A percentile compares a stretch with the other conserved stretches of the same genome.
Conservation (phyloP, 1,140 invertebrate genomes). For the Trichoplusia ni region DNA sequence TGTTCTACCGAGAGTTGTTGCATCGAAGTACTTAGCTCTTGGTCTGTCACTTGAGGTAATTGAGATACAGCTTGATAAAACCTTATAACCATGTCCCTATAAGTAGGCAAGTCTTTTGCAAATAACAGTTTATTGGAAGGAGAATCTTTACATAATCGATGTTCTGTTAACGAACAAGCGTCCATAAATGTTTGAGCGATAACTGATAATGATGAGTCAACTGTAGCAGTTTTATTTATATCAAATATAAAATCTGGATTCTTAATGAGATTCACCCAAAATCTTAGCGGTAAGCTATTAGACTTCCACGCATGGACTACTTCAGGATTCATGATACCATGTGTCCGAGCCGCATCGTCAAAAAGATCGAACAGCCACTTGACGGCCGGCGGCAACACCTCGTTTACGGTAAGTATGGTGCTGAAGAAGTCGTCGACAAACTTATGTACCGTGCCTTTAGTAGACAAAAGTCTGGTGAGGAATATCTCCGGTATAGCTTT, state of each 20-base stretch:
- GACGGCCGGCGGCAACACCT: slow-evolving; percentile 93
- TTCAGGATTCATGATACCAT: slow-evolving; percentile 91
- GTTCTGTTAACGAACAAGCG: slow-evolving; percentile 94
- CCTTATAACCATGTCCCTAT: slow-evolving; percentile 92
- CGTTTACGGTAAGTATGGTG: slow-evolving; percentile 94
- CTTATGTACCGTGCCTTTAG: slow-evolving; percentile 97
- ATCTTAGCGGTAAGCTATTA: slow-evolving; percentile 95
- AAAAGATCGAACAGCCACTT: slow-evolving; percentile 98
- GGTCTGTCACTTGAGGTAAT: slow-evolving; percentile 94
- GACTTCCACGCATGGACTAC: slow-evolving; percentile 98
- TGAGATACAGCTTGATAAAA: slow-evolving; percentile 93
- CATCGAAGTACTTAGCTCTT: slow-evolving; percentile 96
- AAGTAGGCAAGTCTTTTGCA: slow-evolving; percentile 96
- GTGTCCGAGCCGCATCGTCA: slow-evolving; percentile 93
- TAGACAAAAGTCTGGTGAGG: slow-evolving; percentile 94
- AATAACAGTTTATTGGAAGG: slow-evolving; percentile 97
- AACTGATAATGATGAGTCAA: slow-evolving; percentile 96
- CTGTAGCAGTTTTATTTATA: slow-evolving; percentile 95
- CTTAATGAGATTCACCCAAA: slow-evolving; percentile 99
- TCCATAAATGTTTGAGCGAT: slow-evolving; percentile 99
- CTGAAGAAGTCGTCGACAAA: slow-evolving; percentile 97
- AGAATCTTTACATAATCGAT: slow-evolving; percentile 95
- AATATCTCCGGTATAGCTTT: slow-evolving; percentile 98
- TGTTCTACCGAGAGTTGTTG: slow-evolving; percentile 94
- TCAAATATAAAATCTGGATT: slow-evolving; percentile 99